Base-by-base conservation (phyloP, 1,140 invertebrate species). In the Nylanderia fulva region DNA sequence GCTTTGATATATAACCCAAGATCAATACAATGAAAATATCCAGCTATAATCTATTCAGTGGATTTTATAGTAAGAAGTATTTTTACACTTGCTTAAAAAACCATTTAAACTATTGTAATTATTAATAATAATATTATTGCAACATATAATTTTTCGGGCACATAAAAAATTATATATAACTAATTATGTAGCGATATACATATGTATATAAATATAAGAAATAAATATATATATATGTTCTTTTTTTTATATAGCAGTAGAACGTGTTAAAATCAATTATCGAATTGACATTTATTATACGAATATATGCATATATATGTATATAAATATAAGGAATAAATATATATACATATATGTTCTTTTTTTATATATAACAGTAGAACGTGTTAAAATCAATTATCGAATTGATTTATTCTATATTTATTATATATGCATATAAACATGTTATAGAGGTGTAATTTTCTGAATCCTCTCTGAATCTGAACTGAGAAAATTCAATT, bases 11-110 rank as follows among this genome's bases (percentile, higher is more conserved):
- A 71, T 58, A 58, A 39, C 3, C 13, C 24, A 24, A 8, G 36
- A 72, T 72, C 52, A 9, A 82, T 60, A 45, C 13, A 18, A 58
- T 80, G 21, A 27, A 56, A 72, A 33, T 42, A 42, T 42, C 66
- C 8, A 29, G 7, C 21, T 5, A 61, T 1, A 27, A 33, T 3
- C 52, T 11, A 69, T 36, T 39, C 11, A 18, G 11, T 13, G 4
- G 8, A 9, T 15, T n/a, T n/a, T 21, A 27, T 39, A 79, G 39
- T 4, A 8, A 24, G 8, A 15, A 60, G 0, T 52, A 48, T 24
- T 77, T 64, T 33, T 9, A 63, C 33, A 36, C 36, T 33, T 76
- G 48, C 27, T 33, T n/a, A 63, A 29, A 33, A 36, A 66, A 9
- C 27, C 27, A 21, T 21, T 48, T 52, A 29, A 61, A 0, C 21